Conservation (phyloP, 2,797 vertebrate species). For the Anabas testudineus region DNA sequence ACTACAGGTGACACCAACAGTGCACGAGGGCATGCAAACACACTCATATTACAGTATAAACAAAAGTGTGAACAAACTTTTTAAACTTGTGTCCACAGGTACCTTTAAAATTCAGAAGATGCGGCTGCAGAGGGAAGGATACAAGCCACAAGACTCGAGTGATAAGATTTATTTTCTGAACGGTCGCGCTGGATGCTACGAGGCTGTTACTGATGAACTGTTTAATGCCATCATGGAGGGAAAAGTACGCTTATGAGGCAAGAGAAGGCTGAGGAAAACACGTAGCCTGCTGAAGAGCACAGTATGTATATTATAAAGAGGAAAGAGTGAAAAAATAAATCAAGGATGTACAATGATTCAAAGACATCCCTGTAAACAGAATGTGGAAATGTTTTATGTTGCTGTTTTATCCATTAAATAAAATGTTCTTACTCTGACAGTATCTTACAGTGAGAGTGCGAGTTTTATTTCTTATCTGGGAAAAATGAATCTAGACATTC, state of each 20-base stretch:
- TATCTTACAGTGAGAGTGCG: too few relatives aligned
- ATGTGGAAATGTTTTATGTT: too few relatives aligned
- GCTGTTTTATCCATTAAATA: too few relatives aligned
- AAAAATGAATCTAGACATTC: too few relatives aligned
- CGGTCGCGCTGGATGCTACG: constrained; percentile 80
- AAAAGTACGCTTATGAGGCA: constrained; percentile 81
- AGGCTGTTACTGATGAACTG: constrained; percentile 82
- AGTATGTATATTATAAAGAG: background rate
- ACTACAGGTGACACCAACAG: constrained; percentile 85
- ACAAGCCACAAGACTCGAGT: constrained; percentile 76
- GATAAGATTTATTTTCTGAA: constrained; percentile 90
- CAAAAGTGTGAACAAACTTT: background rate
- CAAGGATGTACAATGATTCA: background rate
- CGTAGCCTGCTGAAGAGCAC: background rate
- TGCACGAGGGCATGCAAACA: background rate
- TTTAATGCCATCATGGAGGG: constrained; percentile 81
- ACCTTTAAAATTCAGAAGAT: constrained; percentile 94
- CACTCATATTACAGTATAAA: too few relatives aligned
- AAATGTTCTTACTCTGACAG: too few relatives aligned
- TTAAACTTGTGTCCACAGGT: constrained; percentile 71
- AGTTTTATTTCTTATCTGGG: too few relatives aligned
- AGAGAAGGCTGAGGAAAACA: background rate
- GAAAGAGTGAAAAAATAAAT: constrained; percentile 1
- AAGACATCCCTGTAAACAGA: too few relatives aligned
- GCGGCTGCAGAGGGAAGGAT: constrained; percentile 87